Evolutionary conservation across 2,797 vertebrate genomes (phyloP).

Genomic region (Natrix natrix): DNA sequence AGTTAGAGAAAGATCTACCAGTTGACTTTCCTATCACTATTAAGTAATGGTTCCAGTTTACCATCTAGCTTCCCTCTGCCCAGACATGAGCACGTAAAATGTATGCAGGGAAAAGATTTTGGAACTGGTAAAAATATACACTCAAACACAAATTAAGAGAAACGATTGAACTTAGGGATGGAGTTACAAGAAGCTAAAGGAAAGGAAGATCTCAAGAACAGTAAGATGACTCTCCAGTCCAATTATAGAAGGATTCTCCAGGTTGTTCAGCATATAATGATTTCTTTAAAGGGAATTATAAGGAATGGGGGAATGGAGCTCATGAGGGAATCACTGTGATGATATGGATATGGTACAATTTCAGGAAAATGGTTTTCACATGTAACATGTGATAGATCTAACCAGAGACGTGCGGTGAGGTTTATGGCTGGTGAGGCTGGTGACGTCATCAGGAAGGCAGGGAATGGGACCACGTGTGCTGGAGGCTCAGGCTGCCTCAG

Average conservation of each 20-base stretch:
- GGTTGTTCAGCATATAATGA: not conserved
- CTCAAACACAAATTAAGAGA: not conserved
- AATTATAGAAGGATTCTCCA: not conserved
- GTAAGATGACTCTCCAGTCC: not conserved
- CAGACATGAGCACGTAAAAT: not conserved
- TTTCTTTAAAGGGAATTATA: not conserved
- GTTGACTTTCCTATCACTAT: not conserved
- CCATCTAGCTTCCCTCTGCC: not conserved
- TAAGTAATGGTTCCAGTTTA: not conserved
- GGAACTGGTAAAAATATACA: not conserved
- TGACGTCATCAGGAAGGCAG: too few relatives aligned
- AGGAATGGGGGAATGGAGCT: not conserved
- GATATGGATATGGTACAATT: not conserved
- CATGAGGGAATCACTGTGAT: not conserved
- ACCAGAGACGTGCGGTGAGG: too few relatives aligned
- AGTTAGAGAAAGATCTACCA: not conserved
- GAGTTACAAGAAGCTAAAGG: not conserved
- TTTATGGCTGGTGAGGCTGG: too few relatives aligned
- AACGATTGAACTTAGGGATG: not conserved
- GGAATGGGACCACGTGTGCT: too few relatives aligned
- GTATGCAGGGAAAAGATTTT: not conserved
- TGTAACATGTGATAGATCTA: too few relatives aligned
- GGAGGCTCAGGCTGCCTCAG: too few relatives aligned
- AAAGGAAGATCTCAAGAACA: not conserved
- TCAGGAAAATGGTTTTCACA: not conserved